Evolutionary conservation across 2,797 vertebrate species (phyloP).

Genomic region (Oreortyx pictus): DNA sequence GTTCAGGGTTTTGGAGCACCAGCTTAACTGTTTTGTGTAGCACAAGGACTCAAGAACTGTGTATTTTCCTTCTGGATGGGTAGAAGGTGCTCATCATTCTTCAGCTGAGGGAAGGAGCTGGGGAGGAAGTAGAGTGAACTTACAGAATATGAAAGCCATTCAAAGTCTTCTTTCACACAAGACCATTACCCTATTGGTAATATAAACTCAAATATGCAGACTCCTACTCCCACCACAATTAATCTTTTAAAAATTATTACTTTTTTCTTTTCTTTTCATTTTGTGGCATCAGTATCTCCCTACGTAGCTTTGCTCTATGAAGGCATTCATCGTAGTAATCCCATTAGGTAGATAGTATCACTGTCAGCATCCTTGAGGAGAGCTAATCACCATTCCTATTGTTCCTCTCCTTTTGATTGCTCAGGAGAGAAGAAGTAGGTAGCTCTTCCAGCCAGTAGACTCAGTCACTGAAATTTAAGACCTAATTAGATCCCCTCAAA

Average conservation of each 20-base stretch:
- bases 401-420: background rate
- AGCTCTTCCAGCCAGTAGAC: background rate
- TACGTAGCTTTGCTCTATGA: background rate
- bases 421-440: background rate
- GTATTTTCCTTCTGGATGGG: background rate
- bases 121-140: background rate
- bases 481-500: conserved; percentile 24
- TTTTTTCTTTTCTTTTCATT: background rate
- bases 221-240: background rate
- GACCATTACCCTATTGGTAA: background rate
- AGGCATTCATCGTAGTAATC: background rate
- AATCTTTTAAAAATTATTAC: background rate
- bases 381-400: conserved; percentile 2
- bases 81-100: background rate
- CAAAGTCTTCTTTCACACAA: background rate
- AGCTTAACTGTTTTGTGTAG: background rate
- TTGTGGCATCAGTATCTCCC: background rate
- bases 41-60: background rate
- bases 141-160: background rate
- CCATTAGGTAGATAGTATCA: background rate
- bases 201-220: background rate
- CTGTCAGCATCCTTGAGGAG: background rate
- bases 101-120: background rate
- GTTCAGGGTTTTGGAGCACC: background rate
- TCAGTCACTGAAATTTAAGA: conserved; percentile 10